Evolutionary conservation across 2,113 vertebrate genomes (phyloP).

Genomic region (Thomomys bottae): DNA sequence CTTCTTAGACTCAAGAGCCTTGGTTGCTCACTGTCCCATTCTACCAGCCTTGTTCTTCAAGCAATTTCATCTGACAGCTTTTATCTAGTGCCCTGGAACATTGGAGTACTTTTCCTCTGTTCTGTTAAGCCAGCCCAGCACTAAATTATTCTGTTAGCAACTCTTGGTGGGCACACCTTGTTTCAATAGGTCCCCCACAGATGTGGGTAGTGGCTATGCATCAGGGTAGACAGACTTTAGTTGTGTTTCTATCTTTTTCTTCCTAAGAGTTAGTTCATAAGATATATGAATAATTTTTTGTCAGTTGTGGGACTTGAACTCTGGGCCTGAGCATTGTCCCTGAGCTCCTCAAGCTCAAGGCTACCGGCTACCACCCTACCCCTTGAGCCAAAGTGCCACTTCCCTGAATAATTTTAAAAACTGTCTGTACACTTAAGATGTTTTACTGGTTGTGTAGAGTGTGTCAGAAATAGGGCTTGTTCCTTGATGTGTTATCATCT

Average conservation of each 20-base stretch:
- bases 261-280: slow-evolving; percentile 28
- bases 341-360: too few species aligned
- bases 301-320: too few species aligned
- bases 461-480: neutral
- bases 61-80: neutral
- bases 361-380: too few species aligned
- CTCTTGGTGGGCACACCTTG: neutral
- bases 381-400: too few species aligned
- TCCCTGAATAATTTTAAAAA: slow-evolving; percentile 5
- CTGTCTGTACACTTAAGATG: neutral
- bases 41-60: neutral
- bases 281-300: slow-evolving; percentile 16
- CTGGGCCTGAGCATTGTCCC: too few species aligned
- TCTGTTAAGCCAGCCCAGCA: neutral
- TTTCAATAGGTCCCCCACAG: neutral
- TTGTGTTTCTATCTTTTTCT: slow-evolving; percentile 1
- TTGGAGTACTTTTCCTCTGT: neutral
- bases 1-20: neutral
- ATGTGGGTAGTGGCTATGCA: neutral
- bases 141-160: too few species aligned
- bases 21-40: neutral
- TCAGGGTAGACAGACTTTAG: neutral
- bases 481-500: neutral
- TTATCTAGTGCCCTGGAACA: neutral
- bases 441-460: neutral